These are phyloP conservation scores for Chrysotoxum bicinctum DNA, from an alignment of 2,888 invertebrate species.

Conservation along the genomic window DNA sequence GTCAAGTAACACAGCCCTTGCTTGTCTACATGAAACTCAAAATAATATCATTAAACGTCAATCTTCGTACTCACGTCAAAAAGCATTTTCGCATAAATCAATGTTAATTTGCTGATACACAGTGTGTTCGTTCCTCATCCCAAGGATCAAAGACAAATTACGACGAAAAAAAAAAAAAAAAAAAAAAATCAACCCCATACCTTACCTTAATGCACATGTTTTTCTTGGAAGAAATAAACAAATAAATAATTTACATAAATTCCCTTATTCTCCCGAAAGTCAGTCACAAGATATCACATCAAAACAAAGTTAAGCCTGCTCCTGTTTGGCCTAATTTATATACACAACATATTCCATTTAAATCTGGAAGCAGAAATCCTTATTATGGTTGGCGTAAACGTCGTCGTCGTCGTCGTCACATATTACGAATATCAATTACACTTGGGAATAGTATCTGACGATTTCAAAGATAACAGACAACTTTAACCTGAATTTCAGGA, in stretches of 20 bases:
- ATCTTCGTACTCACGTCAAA: background rate
- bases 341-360: slow-evolving; percentile 30
- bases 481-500: slow-evolving; percentile 9
- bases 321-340: slow-evolving; percentile 41
- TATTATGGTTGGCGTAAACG: slow-evolving; percentile 9
- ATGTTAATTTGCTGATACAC: slow-evolving; percentile 17
- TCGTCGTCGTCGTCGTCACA: background rate
- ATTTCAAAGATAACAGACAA: slow-evolving; percentile 29
- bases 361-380: slow-evolving; percentile 31
- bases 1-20: background rate
- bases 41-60: slow-evolving; percentile 9
- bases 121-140: background rate
- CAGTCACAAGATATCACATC: slow-evolving; percentile 54
- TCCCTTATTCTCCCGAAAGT: slow-evolving; percentile 1
- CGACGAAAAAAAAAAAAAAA: background rate
- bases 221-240: background rate
- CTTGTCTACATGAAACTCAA: background rate
- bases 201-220: background rate
- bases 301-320: slow-evolving; percentile 50
- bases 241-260: slow-evolving; percentile 34
- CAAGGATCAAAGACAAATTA: background rate
- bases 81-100: slow-evolving; percentile 11
- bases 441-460: slow-evolving; percentile 4
- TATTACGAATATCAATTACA: slow-evolving; percentile 43
- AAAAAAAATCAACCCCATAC: background rate